These are phyloP conservation scores for Plutella xylostella DNA, from an alignment of 2,888 invertebrate genomes.

Conservation along the genomic window DNA sequence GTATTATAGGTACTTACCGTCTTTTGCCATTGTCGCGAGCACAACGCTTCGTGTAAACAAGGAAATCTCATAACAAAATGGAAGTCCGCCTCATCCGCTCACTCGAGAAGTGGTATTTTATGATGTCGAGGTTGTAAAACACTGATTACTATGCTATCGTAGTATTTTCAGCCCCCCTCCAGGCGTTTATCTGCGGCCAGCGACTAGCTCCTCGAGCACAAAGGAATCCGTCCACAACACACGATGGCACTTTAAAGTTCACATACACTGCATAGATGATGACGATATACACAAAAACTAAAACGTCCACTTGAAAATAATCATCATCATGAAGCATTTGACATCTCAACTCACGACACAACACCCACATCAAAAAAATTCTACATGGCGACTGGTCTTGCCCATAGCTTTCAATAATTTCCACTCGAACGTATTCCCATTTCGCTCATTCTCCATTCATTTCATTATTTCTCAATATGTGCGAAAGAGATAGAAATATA, in stretches of 20 bases:
- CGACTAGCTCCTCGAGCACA: constrained; percentile 44
- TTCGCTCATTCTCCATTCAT: constrained; percentile 66
- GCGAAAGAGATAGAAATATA: constrained; percentile 50
- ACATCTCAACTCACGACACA: constrained; percentile 51
- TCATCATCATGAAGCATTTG: constrained; percentile 63
- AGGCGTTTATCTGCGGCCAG: constrained; percentile 51
- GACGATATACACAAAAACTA: constrained; percentile 41
- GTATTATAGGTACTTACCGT: constrained; percentile 50
- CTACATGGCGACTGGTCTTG: constrained; percentile 63
- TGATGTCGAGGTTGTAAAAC: constrained; percentile 54
- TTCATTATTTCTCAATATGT: constrained; percentile 61
- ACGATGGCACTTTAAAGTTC: constrained; percentile 32
- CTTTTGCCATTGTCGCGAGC: constrained; percentile 55
- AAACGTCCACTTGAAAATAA: constrained; percentile 59
- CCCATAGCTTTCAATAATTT: constrained; percentile 60
- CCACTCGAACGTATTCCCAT: constrained; percentile 62
- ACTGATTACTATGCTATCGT: constrained; percentile 66
- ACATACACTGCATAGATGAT: constrained; percentile 33
- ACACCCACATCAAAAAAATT: constrained; percentile 70
- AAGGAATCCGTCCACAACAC: constrained; percentile 39
- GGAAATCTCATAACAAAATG: constrained; percentile 67
- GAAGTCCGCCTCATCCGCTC: constrained; percentile 56
- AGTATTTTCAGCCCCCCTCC: constrained; percentile 69
- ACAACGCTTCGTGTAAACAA: constrained; percentile 56
- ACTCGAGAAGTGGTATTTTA: constrained; percentile 55